Evolutionary conservation across 2,888 invertebrate genomes (phyloP).

Genomic region (Tortricodes alternella): DNA sequence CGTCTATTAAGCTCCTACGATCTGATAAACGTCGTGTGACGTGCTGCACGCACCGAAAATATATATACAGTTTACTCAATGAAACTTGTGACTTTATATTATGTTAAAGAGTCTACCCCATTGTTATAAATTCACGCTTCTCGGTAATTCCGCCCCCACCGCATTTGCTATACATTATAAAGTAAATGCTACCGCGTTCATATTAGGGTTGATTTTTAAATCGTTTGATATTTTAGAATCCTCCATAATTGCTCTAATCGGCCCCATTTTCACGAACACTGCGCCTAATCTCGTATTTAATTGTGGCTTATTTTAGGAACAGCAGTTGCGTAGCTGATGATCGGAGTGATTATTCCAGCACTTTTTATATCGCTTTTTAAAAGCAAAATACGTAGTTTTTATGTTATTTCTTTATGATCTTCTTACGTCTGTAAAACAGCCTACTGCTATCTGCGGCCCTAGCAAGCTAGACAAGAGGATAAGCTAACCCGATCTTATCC

Average conservation of each 20-base stretch:
- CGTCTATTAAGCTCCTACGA: neutral
- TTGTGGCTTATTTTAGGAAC: neutral
- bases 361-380: neutral
- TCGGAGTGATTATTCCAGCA: neutral
- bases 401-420: too few relatives aligned
- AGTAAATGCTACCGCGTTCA: neutral
- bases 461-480: too few relatives aligned
- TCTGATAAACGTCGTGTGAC: conserved; percentile 15
- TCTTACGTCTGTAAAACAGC: too few relatives aligned
- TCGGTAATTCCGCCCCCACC: neutral
- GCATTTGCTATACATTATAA: neutral
- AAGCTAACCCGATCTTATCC: too few relatives aligned
- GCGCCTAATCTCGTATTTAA: conserved; percentile 11
- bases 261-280: conserved; percentile 21
- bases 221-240: neutral
- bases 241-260: neutral
- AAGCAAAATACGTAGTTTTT: too few relatives aligned
- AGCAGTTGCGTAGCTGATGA: neutral
- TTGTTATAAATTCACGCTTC: conserved; percentile 21
- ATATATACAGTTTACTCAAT: neutral
- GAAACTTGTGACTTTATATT: conserved; percentile 22
- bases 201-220: neutral
- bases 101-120: conserved; percentile 10
- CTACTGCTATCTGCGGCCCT: too few relatives aligned
- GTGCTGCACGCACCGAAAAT: conserved; percentile 21